phyloP scores from a whole-genome alignment of 1,140 invertebrate genomes.

The Theocolax elegans region DNA sequence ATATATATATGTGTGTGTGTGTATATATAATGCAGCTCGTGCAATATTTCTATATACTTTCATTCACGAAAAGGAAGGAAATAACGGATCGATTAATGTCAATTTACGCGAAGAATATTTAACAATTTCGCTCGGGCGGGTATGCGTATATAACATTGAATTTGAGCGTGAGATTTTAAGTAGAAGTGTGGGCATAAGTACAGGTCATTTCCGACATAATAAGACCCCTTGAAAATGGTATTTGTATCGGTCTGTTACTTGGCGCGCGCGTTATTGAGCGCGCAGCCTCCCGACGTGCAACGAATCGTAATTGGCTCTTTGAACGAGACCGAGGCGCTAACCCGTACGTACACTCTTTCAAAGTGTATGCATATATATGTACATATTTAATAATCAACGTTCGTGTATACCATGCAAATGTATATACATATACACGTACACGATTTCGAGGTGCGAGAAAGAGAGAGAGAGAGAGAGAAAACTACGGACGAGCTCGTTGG shows the following conservation, averaged over 20 bases:
- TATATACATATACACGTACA: too few species aligned
- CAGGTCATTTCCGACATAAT: slow-evolving; percentile 2
- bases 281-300: not conserved
- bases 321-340: not conserved
- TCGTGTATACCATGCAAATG: not conserved
- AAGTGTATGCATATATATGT: not conserved
- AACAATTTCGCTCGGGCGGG: not conserved
- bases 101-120: not conserved
- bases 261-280: not conserved
- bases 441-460: too few species aligned
- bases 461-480: too few species aligned
- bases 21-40: too few species aligned
- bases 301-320: slow-evolving; percentile 6
- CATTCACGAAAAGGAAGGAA: too few species aligned
- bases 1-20: too few species aligned
- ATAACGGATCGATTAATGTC: not conserved
- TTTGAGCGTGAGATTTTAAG: not conserved
- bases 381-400: not conserved
- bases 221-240: slow-evolving; percentile 6
- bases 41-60: too few species aligned
- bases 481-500: too few species aligned
- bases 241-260: slow-evolving; percentile 13
- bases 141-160: not conserved
- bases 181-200: not conserved
- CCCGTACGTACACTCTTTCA: not conserved